Evolutionary conservation across 2,888 invertebrate species (phyloP), one percentile per base, ranked within the genome.

Genomic region (Megalurothrips usitatus): DNA sequence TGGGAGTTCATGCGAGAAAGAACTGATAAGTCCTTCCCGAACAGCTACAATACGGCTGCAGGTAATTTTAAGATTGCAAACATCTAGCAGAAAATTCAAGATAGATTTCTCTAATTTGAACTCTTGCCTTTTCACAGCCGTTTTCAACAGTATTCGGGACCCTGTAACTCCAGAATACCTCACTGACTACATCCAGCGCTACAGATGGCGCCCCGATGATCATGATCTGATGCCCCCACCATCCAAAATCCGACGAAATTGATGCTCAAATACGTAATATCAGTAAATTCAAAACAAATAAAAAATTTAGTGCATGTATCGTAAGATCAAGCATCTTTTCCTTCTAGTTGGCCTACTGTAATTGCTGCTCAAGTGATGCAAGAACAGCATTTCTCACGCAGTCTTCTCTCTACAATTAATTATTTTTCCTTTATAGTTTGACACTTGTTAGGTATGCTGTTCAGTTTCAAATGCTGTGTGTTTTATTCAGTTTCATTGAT

Each of bases 1-100:
- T 99, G 99, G 99, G 91, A 93, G 80, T 97, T 95, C 86, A 95
- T 99, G 96, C 91, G 99, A 82, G 96, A 97, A 87, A 89, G 99
- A 84, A 97, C 95, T 0, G 99, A 99, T 88, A 99, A 99, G 88
- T 96, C 96, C 0, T 95, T 92, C 87, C 98, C 99, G 0, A 99
- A 99, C 88, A 94, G 95, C 84, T 93, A 87, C 84, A 91, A 89
- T 11, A 99, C 99, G 14, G 98, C 98, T 4, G 86, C 89, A 85
- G 92, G 95, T 95, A 81, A 79, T 81, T 47, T 63, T 58, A n/a
- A 58, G 23, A 58, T 63, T 58, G 6, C n/a, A 58, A 28, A 48
- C 23, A 52, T 81, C 48, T 48, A 28, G 81, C 79, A 79, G 75
- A 43, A 34, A 34, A 80, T 82, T 10, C 75, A 84, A 81, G 78